phyloP scores from a whole-genome alignment of 2,113 vertebrate genomes.

The Otocyon megalotis region DNA sequence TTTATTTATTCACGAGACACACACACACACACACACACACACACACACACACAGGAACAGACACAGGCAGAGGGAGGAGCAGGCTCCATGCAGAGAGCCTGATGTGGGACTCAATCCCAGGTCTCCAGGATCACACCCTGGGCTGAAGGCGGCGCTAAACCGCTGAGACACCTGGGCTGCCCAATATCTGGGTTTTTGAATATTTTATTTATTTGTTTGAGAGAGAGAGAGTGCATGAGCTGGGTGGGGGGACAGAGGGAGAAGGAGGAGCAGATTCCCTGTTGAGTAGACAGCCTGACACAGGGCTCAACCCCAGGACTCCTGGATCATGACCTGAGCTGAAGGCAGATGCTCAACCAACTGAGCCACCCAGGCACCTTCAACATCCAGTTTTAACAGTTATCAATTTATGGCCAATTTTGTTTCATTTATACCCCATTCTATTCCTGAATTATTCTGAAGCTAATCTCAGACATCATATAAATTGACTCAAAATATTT shows the following conservation, averaged over 20 bases:
- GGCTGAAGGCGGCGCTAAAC: no score
- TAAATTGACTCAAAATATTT: slow-evolving; percentile 24
- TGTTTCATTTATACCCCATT: neutral
- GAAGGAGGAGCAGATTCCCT: neutral
- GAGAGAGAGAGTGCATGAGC: neutral
- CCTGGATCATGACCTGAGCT: neutral
- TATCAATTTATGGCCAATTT: neutral
- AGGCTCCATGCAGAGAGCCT: no score
- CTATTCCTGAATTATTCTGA: neutral
- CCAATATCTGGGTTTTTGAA: no score
- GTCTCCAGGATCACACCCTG: no score
- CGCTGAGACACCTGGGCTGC: no score
- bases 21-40: no score
- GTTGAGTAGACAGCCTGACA: neutral
- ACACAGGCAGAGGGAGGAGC: no score
- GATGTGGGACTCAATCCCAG: no score
- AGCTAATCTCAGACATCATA: neutral
- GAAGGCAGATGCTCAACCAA: neutral
- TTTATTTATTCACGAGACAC: neutral
- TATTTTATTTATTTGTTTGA: neutral
- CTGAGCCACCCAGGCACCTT: neutral
- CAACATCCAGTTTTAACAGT: neutral
- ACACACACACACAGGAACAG: no score
- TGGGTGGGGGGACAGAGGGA: neutral
- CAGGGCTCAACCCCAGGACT: neutral